Evolutionary conservation across 2,113 vertebrate genomes (phyloP).

Genomic region (Melanocharis versteri): DNA sequence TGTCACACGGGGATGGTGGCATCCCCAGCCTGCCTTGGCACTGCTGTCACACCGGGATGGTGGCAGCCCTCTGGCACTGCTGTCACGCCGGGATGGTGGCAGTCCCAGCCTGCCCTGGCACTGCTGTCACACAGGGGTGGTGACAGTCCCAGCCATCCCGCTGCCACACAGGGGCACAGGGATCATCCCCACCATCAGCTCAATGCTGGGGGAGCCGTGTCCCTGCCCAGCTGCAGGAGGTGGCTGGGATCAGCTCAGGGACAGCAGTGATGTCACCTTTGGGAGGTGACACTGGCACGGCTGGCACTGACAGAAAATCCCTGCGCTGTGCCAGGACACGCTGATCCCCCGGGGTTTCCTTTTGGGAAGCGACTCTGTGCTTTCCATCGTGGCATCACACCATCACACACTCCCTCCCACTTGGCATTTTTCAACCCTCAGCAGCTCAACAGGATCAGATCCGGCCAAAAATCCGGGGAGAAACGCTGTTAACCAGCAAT

Average conservation of each 20-base stretch:
- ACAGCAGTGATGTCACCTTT: not conserved
- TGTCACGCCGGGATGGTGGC: not conserved
- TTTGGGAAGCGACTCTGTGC: not conserved
- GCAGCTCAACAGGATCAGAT: not conserved
- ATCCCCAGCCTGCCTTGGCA: not conserved
- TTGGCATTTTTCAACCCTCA: not conserved
- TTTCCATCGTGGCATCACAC: not conserved
- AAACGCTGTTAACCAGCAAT: not conserved
- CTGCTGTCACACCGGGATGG: no score
- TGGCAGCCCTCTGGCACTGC: not conserved
- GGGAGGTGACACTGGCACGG: not conserved
- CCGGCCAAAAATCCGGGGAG: not conserved
- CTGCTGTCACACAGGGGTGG: not conserved
- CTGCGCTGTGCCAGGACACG: not conserved
- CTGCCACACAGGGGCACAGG: not conserved
- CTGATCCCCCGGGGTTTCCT: not conserved
- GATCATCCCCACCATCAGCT: not conserved
- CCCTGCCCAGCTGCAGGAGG: not conserved
- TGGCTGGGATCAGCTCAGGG: not conserved
- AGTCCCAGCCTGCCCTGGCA: not conserved
- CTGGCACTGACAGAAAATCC: not conserved
- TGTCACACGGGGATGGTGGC: not conserved
- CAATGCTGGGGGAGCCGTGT: accelerated
- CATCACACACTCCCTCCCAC: not conserved
- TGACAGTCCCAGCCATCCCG: not conserved